A percentile compares a stretch with the other conserved stretches of the same genome.
Conservation (phyloP, 2,113 vertebrate species). For the Pungitius pungitius region DNA sequence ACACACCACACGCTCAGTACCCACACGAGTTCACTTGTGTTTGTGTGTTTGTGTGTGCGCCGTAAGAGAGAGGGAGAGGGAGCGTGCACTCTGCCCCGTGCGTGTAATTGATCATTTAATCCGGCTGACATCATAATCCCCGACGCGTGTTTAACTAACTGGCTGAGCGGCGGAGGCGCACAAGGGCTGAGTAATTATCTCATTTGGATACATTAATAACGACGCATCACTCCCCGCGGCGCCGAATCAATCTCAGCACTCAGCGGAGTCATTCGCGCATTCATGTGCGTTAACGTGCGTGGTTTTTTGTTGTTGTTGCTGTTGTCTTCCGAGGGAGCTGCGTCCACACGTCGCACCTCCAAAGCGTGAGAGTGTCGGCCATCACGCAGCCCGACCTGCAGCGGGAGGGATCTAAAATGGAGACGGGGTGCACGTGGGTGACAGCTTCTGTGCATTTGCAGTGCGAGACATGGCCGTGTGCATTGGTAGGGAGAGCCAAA, state of each 20-base stretch:
- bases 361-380: conserved; percentile 59
- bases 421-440: conserved; percentile 44
- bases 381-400: conserved; percentile 64
- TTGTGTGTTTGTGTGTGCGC: conserved; percentile 43
- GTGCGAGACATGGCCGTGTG: conserved; percentile 8
- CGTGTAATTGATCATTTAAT: conserved; percentile 78
- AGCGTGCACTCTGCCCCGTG: conserved; percentile 52
- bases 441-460: conserved; percentile 17
- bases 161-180: conserved; percentile 61
- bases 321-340: conserved; percentile 12
- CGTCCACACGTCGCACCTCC: conserved; percentile 26
- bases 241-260: conserved; percentile 58
- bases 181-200: conserved; percentile 76
- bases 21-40: conserved; percentile 24
- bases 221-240: conserved; percentile 60
- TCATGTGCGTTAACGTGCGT: conserved; percentile 15
- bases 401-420: conserved; percentile 68
- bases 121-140: conserved; percentile 79
- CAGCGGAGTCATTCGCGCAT: conserved; percentile 7
- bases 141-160: conserved; percentile 78
- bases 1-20: conserved; percentile 21
- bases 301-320: too few relatives aligned
- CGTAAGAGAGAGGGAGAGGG: conserved; percentile 39
- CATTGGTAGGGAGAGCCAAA: conserved; percentile 36
- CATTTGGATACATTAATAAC: conserved; percentile 74